Evolutionary conservation across 2,888 invertebrate genomes (phyloP), one percentile per base, ranked within the genome.

Genomic region (Lochmaea capreae): DNA sequence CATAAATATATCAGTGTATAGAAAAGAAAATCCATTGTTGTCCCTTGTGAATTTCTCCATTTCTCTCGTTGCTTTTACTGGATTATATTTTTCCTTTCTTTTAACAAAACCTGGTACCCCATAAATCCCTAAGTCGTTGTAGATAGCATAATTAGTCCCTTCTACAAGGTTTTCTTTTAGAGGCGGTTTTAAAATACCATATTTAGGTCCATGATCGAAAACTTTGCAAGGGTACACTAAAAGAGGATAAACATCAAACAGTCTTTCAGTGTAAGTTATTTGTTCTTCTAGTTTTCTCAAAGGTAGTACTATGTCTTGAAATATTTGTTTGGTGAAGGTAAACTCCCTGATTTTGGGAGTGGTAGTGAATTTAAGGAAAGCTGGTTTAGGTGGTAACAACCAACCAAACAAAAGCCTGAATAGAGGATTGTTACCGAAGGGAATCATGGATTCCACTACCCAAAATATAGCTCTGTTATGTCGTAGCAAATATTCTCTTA

Each of bases 1-100:
- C 93, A 93, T 93, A 80, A 92, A 93, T 57, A 92, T 92, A 81
- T 93, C 93, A 0, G 93, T 93, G 77, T 93, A 93, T 22, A 93
- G 84, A 83, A 93, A 93, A 3, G 92, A 91, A 81, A 89, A 92
- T 0, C 93, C 93, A 0, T 92, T 92, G 1, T 92, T 90, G 46
- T 92, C 90, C 62, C 91, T 87, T 0, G 92, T 92, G 80, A 93
- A 93, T 86, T 90, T 89, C 82, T 93, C 93, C 93, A 93, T 93
- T 62, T 88, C 89, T 77, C 92, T 86, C 92, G 93, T 92, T 0
- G 91, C 90, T 5, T 85, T 83, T 0, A 92, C 91, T 0, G 93
- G 91, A 82, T 93, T 91, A 80, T 92, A 93, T 0, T 89, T 87
- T 71, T 84, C 80, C 87, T 84, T 89, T 54, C 89, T 87, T 79